These are phyloP conservation scores for Drosophila parabipectinata DNA, from an alignment of 1,140 invertebrate genomes.

Conservation along the genomic window DNA sequence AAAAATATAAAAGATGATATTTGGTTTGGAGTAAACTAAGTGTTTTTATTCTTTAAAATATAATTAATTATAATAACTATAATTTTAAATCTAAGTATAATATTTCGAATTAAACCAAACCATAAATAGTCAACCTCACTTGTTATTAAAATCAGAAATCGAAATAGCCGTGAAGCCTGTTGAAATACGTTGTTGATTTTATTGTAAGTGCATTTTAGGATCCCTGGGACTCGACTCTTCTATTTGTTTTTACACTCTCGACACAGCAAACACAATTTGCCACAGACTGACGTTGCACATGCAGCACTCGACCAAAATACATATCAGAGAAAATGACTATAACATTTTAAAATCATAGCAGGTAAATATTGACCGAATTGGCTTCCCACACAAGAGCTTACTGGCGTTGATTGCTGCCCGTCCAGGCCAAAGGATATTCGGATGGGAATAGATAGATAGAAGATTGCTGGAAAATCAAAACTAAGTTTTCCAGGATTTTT, in stretches of 20 bases:
- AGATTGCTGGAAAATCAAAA: background rate
- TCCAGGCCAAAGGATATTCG: constrained; percentile 1
- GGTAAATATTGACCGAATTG: constrained; percentile 59
- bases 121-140: background rate
- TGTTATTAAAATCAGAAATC: constrained; percentile 13
- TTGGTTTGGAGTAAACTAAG: no score
- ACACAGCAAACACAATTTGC: constrained; percentile 57
- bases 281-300: constrained; percentile 31
- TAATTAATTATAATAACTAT: no score
- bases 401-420: constrained; percentile 31
- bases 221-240: constrained; percentile 20
- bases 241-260: constrained; percentile 61
- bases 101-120: no score
- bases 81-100: no score
- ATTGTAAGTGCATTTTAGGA: constrained; percentile 32
- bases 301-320: constrained; percentile 45
- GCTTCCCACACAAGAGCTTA: constrained; percentile 4
- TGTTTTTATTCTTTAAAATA: no score
- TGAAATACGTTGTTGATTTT: constrained; percentile 37
- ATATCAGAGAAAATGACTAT: constrained; percentile 52
- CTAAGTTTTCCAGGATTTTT: background rate
- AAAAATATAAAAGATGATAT: no score
- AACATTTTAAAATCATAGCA: constrained; percentile 70
- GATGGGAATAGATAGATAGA: background rate
- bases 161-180: constrained; percentile 5